Conservation (phyloP, 1,140 invertebrate species). For the Kradibia gibbosae region DNA sequence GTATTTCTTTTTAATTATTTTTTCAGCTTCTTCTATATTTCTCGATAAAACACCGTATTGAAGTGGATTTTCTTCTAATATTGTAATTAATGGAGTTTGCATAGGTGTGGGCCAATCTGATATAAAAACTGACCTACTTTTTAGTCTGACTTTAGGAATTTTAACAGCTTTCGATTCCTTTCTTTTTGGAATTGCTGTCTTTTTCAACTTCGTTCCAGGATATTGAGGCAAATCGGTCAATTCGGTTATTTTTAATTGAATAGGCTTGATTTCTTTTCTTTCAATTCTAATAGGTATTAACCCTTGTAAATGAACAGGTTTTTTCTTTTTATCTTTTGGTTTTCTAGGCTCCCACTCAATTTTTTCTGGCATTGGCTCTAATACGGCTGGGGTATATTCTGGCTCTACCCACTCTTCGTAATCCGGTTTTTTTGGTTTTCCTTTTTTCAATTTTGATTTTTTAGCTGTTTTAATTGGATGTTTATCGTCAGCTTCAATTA, state of each 20-base stretch:
- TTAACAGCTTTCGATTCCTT: conserved; percentile 70
- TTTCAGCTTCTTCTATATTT: conserved; percentile 79
- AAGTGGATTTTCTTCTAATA: conserved; percentile 73
- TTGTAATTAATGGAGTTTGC: conserved; percentile 70
- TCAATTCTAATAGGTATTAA: conserved; percentile 67
- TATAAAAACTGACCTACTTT: conserved; percentile 76
- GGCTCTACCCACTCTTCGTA: conserved; percentile 71
- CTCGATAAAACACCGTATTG: conserved; percentile 79
- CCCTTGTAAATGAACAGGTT: conserved; percentile 56
- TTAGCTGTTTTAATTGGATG: conserved; percentile 44
- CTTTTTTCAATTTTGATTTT: conserved; percentile 66
- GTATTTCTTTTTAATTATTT: conserved; percentile 76
- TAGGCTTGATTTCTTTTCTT: conserved; percentile 68
- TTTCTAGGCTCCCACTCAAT: conserved; percentile 67
- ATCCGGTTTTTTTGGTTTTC: conserved; percentile 65
- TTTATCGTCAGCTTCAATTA: not conserved
- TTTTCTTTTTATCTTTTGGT: conserved; percentile 67
- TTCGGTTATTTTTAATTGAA: conserved; percentile 68
- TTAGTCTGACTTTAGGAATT: conserved; percentile 78
- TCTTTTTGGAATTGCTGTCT: conserved; percentile 71
- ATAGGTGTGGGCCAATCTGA: conserved; percentile 76
- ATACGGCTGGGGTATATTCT: conserved; percentile 70
- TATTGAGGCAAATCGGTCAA: conserved; percentile 73
- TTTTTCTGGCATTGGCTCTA: conserved; percentile 70
- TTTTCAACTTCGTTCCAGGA: conserved; percentile 78